Percentiles rank a stretch among this genome's conserved stretches.
phyloP scores from a whole-genome alignment of 2,113 vertebrate genomes.

The Actenoides hombroni region DNA sequence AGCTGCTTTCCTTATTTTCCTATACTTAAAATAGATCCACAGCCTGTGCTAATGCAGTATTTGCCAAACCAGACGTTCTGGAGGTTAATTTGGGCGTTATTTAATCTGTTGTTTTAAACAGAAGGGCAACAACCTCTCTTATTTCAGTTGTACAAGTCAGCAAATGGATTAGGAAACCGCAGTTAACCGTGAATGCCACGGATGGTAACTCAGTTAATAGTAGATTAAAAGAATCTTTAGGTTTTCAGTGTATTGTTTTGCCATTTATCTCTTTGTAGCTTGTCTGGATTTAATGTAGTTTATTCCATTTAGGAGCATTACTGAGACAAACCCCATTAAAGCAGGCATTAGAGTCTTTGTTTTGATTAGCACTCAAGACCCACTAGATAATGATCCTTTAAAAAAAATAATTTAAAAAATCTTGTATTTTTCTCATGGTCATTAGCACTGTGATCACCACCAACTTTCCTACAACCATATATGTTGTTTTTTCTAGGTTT shows the following conservation, averaged over 20 bases:
- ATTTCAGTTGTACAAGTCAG: background rate
- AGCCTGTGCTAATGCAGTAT: background rate
- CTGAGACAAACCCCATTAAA: conserved; percentile 53
- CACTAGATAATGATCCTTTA: conserved; percentile 12
- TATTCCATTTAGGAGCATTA: conserved; percentile 41
- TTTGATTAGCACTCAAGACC: conserved; percentile 55
- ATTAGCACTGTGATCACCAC: conserved; percentile 15
- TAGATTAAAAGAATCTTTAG: conserved; percentile 33
- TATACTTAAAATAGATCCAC: background rate
- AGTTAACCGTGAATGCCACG: background rate
- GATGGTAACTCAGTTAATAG: conserved; percentile 32
- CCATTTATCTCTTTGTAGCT: conserved; percentile 35
- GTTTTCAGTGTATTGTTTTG: conserved; percentile 27
- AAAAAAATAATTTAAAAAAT: background rate
- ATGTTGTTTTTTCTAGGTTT: background rate
- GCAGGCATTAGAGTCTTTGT: conserved; percentile 22
- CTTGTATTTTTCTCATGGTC: background rate
- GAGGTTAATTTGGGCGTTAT: background rate
- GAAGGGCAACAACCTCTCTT: background rate
- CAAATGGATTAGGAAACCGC: conserved; percentile 2
- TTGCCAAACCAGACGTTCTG: background rate
- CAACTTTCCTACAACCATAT: background rate
- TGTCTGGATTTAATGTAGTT: conserved; percentile 40
- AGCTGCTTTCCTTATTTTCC: background rate
- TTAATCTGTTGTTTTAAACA: conserved; percentile 10